phyloP scores from a whole-genome alignment of 2,797 vertebrate species.

The Chaunax sp. region DNA sequence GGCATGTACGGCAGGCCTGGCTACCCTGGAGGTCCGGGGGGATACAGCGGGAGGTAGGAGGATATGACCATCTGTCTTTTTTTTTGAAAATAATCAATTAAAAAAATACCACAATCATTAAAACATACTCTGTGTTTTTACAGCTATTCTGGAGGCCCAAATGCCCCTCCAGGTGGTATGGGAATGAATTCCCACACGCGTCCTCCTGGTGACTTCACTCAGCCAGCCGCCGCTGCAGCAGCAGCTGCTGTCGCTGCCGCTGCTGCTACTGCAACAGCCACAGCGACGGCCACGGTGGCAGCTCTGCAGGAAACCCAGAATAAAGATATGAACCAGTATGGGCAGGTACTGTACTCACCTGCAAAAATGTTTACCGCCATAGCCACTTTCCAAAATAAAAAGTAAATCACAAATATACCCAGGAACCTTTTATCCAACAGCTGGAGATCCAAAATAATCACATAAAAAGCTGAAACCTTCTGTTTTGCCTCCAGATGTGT shows the following conservation, averaged over 20 bases:
- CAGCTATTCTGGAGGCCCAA: constrained; percentile 96
- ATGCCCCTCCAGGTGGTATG: constrained; percentile 90
- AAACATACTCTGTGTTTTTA: constrained; percentile 16
- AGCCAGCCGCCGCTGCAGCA: constrained; percentile 94
- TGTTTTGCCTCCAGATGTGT: constrained; percentile 89
- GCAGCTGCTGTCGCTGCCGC: constrained; percentile 95
- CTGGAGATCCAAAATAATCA: neutral
- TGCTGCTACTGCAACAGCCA: constrained; percentile 87
- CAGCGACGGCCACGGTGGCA: constrained; percentile 91
- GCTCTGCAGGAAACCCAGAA: constrained; percentile 98
- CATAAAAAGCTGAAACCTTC: constrained; percentile 24
- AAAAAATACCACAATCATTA: constrained; percentile 1
- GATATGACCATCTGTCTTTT: neutral
- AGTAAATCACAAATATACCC: constrained; percentile 2
- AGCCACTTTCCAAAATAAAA: constrained; percentile 4
- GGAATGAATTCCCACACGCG: constrained; percentile 93
- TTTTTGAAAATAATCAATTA: neutral
- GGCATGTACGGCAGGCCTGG: constrained; percentile 95
- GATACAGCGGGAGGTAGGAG: constrained; percentile 92
- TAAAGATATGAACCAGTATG: constrained; percentile 99
- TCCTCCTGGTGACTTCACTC: constrained; percentile 93
- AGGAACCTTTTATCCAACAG: constrained; percentile 7
- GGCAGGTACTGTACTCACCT: constrained; percentile 86
- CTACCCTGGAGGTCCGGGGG: constrained; percentile 92
- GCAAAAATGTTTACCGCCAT: constrained; percentile 10